phyloP scores from a whole-genome alignment of 2,888 invertebrate species.

The Thymelicus sylvestris region DNA sequence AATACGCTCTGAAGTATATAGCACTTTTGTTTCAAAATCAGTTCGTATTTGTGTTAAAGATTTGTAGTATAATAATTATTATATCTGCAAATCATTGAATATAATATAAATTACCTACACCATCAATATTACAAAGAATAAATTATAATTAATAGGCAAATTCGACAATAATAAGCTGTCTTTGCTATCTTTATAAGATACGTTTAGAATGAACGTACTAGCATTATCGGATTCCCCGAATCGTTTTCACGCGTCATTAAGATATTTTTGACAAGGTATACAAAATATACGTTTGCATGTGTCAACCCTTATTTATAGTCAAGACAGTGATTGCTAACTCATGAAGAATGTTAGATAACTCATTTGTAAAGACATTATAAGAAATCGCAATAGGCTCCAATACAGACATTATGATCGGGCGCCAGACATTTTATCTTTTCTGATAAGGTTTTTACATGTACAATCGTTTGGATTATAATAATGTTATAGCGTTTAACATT shows the following conservation, averaged over 20 bases:
- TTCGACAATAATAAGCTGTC: neutral
- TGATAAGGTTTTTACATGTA: no score
- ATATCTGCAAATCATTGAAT: neutral
- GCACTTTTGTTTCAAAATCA: no score
- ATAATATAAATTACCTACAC: neutral
- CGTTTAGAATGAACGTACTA: neutral
- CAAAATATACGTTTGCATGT: neutral
- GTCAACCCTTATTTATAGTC: slow-evolving; percentile 10
- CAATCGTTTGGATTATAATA: no score
- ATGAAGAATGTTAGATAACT: neutral
- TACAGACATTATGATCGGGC: neutral
- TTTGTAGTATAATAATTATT: no score
- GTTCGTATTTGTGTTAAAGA: no score
- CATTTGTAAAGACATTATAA: neutral
- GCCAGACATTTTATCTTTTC: neutral
- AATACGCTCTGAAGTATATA: no score
- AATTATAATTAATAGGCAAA: neutral
- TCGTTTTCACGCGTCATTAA: slow-evolving; percentile 1
- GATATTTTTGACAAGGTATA: slow-evolving; percentile 5
- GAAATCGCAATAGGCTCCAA: neutral
- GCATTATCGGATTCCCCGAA: slow-evolving; percentile 14
- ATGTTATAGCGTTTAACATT: no score
- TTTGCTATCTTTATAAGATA: slow-evolving; percentile 1
- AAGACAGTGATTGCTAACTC: slow-evolving; percentile 4
- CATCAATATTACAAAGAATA: neutral